phyloP scores from a whole-genome alignment of 2,113 vertebrate species.

The Beaufortia kweichowensis region DNA sequence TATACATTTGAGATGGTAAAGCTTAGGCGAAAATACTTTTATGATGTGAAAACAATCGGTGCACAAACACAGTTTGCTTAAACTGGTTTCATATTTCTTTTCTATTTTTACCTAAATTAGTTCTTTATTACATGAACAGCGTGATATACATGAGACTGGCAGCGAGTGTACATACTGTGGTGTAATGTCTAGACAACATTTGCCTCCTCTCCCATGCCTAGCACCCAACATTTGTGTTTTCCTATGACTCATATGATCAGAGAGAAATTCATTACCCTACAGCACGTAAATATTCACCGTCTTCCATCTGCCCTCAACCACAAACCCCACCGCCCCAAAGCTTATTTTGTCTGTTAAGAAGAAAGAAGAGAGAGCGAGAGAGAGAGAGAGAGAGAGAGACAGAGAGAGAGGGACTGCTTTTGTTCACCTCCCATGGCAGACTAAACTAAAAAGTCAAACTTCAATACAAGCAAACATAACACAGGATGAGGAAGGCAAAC shows the following conservation, averaged over 20 bases:
- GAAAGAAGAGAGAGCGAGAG: constrained; percentile 4
- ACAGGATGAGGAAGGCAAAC: constrained; percentile 46
- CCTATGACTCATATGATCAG: constrained; percentile 63
- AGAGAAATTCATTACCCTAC: constrained; percentile 71
- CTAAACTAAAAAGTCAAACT: constrained; percentile 56
- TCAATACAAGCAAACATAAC: constrained; percentile 25
- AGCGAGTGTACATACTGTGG: too few relatives aligned
- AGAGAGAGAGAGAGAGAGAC: constrained; percentile 1
- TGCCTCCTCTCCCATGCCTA: constrained; percentile 48
- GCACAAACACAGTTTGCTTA: background rate
- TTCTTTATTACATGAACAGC: background rate
- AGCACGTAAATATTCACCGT: constrained; percentile 65
- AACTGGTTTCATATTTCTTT: background rate
- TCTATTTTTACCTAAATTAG: background rate
- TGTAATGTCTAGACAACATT: too few relatives aligned
- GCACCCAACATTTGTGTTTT: constrained; percentile 36
- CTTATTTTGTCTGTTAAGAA: constrained; percentile 71
- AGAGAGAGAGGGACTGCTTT: background rate
- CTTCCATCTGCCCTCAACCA: constrained; percentile 50
- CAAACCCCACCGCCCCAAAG: constrained; percentile 67
- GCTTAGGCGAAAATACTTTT: too few relatives aligned
- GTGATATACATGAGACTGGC: too few relatives aligned
- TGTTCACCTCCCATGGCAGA: constrained; percentile 25
- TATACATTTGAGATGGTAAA: too few relatives aligned
- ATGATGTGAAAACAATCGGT: background rate